Evolutionary conservation across 2,888 invertebrate genomes (phyloP).

Genomic region (Andrena marginata): DNA sequence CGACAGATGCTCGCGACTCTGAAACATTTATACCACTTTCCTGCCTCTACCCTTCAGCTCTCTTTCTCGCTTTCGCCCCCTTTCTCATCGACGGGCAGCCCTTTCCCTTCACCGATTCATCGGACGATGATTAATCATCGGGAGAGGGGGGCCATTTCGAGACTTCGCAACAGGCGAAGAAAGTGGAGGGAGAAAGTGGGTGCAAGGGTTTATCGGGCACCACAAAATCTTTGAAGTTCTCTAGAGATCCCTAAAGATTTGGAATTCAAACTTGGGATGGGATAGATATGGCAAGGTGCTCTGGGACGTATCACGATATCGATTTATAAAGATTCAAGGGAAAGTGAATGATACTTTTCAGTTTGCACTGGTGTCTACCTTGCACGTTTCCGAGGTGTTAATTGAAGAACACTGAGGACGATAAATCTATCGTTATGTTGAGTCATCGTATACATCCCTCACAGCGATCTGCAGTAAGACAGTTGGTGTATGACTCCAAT

Average conservation of each 20-base stretch:
- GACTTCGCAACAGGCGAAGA: neutral
- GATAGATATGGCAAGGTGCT: no score
- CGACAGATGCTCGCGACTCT: slow-evolving; percentile 69
- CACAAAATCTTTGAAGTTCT: no score
- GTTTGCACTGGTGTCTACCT: neutral
- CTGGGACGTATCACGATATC: no score
- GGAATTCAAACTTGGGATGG: no score
- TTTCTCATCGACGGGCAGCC: neutral
- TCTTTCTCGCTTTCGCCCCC: no score
- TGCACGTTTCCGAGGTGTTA: neutral
- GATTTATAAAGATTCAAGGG: neutral
- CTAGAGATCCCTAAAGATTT: no score
- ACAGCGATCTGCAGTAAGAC: no score
- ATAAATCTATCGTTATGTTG: neutral
- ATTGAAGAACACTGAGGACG: neutral
- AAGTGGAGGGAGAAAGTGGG: neutral
- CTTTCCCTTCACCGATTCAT: slow-evolving; percentile 13
- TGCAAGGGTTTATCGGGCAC: neutral
- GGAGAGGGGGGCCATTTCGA: neutral
- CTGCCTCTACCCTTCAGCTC: neutral
- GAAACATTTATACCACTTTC: slow-evolving; percentile 66
- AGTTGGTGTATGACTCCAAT: no score
- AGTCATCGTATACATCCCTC: no score
- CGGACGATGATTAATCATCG: slow-evolving; percentile 56
- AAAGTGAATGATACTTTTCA: slow-evolving; percentile 19